Base-by-base conservation (phyloP, 2,888 invertebrate species). In the Apeira syringaria region DNA sequence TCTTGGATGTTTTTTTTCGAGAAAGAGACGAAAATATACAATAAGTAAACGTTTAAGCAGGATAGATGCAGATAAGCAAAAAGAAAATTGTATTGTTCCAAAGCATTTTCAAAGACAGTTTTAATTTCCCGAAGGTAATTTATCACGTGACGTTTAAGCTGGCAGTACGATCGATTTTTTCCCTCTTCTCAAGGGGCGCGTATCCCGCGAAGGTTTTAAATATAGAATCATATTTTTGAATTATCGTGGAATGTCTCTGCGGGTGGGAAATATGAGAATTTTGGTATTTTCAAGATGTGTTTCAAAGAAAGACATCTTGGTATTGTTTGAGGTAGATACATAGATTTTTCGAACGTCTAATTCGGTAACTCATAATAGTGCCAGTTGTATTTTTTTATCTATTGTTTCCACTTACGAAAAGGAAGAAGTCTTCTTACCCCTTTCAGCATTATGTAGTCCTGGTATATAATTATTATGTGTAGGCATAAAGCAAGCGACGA, bases 71-170 rank as follows among this genome's bases (percentile, higher is more conserved):
- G 17, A 42, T 49, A 58, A 59, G 60, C 65, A 68, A 72, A 72
- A 78, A 69, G 74, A 79, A 77, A 74, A 76, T 82, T 77, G 83
- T 80, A 85, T 87, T 88, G 87, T 86, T 86, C 80, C 83, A 85
- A 85, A 33, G 28, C 37, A 46, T 44, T 44, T 38, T 12, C 29
- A 28, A 46, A 85, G 87, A 85, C 85, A 84, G 78, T 86, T 90
- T 90, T 87, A 90, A 90, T 90, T 90, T 90, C 90, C 90, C 86
- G 85, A 84, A 84, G 81, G 86, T 90, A 88, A 90, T 89, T 90
- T 90, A 90, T 90, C 83, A 81, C 79, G 65, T 64, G 64, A 62
- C 64, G 58, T 62, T 51, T 58, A 63, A 11, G 43, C 27, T 36
- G 45, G 39, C 31, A 40, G 22, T 39, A 31, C 31, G 72, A 74